These are phyloP conservation scores for Phainopepla nitens DNA, from an alignment of 2,113 vertebrate genomes.

Conservation along the genomic window DNA sequence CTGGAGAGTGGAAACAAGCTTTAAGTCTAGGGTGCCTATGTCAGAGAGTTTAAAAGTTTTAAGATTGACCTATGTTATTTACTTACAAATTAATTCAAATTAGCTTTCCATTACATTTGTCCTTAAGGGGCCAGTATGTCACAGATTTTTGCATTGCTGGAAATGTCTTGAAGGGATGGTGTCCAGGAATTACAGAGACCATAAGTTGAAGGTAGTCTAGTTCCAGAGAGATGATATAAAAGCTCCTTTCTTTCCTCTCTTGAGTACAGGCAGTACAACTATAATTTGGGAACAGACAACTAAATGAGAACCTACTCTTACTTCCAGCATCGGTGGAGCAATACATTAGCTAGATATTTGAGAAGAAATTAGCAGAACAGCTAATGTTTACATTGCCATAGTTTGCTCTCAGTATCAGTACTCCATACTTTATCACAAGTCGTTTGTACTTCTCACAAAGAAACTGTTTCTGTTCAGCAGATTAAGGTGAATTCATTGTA, in stretches of 20 bases:
- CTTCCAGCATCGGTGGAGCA: neutral
- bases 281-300: neutral
- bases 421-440: neutral
- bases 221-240: neutral
- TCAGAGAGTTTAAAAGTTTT: neutral
- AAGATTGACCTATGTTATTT: neutral
- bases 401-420: neutral
- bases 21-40: neutral
- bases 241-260: neutral
- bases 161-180: neutral
- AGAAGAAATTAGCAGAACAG: neutral
- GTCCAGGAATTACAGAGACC: neutral
- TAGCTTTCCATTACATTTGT: neutral
- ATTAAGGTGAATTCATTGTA: neutral
- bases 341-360: neutral
- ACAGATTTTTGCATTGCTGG: neutral
- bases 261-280: neutral
- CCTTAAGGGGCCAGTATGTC: neutral
- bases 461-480: neutral
- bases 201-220: neutral
- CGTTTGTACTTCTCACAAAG: conserved; percentile 6
- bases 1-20: neutral
- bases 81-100: neutral
- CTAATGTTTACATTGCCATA: neutral
- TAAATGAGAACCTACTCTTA: neutral